Percentiles rank a stretch among this genome's conserved stretches.
phyloP scores from a whole-genome alignment of 2,888 invertebrate genomes.

The Xylocampa areola region DNA sequence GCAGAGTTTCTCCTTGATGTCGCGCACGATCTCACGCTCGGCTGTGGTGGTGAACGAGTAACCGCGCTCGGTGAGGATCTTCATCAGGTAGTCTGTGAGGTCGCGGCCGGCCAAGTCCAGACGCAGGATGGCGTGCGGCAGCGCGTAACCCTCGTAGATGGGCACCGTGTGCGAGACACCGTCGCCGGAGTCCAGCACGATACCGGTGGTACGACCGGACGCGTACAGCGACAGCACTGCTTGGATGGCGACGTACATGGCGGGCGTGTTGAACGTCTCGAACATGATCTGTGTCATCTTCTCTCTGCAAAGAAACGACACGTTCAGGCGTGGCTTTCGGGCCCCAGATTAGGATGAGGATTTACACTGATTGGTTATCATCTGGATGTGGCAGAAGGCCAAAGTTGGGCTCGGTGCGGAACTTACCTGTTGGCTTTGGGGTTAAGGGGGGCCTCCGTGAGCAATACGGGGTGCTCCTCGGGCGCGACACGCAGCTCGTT shows the following conservation, averaged over 20 bases:
- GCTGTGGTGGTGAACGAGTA: constrained; percentile 97
- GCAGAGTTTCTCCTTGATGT: constrained; percentile 98
- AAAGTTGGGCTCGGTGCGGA: constrained; percentile 4
- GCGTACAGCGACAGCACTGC: constrained; percentile 97
- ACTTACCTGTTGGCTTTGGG: constrained; percentile 94
- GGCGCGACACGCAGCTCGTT: constrained; percentile 98
- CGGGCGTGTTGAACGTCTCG: constrained; percentile 97
- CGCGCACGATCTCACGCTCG: constrained; percentile 97
- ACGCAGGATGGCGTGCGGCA: constrained; percentile 97
- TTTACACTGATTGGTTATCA: constrained; percentile 84
- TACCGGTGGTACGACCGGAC: constrained; percentile 98
- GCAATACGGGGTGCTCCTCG: constrained; percentile 96
- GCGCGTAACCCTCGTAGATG: constrained; percentile 97
- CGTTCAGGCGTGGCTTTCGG: constrained; percentile 30
- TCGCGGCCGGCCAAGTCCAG: constrained; percentile 97
- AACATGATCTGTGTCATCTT: constrained; percentile 98
- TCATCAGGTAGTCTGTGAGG: constrained; percentile 97
- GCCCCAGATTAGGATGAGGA: constrained; percentile 87
- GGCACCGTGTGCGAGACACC: constrained; percentile 98
- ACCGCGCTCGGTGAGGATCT: constrained; percentile 96
- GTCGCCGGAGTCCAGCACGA: constrained; percentile 98
- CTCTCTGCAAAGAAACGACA: constrained; percentile 87
- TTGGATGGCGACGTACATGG: constrained; percentile 98
- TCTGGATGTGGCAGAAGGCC: not conserved
- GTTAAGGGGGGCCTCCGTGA: constrained; percentile 96